Base-by-base conservation (phyloP, 2,888 invertebrate species). In the Didymodactylos carnosus region DNA sequence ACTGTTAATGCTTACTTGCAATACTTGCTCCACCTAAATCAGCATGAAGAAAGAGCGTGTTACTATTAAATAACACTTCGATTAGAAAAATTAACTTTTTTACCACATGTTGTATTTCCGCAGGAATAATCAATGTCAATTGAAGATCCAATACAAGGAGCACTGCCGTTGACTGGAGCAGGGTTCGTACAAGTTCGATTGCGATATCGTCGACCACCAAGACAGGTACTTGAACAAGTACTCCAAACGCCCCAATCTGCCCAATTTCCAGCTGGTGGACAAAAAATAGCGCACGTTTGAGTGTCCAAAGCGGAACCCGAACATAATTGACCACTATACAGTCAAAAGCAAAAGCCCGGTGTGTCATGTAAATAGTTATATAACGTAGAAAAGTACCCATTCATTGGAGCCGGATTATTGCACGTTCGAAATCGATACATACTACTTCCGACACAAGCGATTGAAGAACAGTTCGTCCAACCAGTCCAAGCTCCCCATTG, bases 111-210 rank as follows among this genome's bases (percentile, higher is more conserved):
- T n/a, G 35, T 14, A 62, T 62, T 62, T 0, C 62, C 62, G 76
- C 82, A 82, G 40, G 78, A 77, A 62, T 35, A 19, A 70, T 78
- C 77, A 39, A 75, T 75, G 39, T 78, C 77, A 8, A 75, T 72
- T 6, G 76, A 43, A 2, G 76, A 51, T 0, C 80, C 81, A 19
- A 71, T 35, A 75, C 82, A 82, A 10, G 76, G 43, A 25, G 75
- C 72, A 0, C 82, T 81, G 16, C 80, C 80, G 72, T 78, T 73
- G 11, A 74, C 75, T 7, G 81, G 81, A 13, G 77, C 73, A 5
- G 81, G 81, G 75, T 78, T 77, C 76, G 79, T 78, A 73, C 82
- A 82, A 19, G 73, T 70, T 39, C 82, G 77, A 14, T 75, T 78
- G 70, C 80, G 62, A 62, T 62, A 62, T 19, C 35, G 19, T 19